Base-by-base conservation (phyloP, 2,888 invertebrate genomes). In the Chaetogeoica ovagalla region DNA sequence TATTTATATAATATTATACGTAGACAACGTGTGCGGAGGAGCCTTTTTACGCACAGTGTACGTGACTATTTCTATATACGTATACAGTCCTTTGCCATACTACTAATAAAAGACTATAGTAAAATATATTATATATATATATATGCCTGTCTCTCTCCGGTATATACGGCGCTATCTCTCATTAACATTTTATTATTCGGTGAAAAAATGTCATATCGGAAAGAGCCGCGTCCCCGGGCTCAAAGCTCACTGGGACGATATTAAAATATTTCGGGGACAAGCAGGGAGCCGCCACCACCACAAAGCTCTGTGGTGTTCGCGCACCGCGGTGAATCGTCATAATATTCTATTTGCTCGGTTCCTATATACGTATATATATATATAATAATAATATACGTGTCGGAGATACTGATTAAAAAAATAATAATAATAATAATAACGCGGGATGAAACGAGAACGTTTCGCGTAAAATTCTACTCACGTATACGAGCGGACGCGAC, bases 171-270 rank as follows among this genome's bases (percentile, higher is more conserved):
- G 55, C 21, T 19, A 17, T 43, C 59, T 74, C 74, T 77, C 76
- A 77, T 77, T 77, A 77, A 77, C 68, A 77, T 69, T 69, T 77
- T 48, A 48, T 69, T 77, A 77, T 77, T 62, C 68, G 76, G 69
- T 30, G 68, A 60, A 69, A 76, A 77, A 48, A 76, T 76, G 23
- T 60, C 76, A 69, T 60, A 60, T 48, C 68, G 59, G 30, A 65
- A 65, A 65, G 21, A 37, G 5, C 19, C 30, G n/a, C 59, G 43
- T 52, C 4, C 2, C 19, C 23, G n/a, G 5, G 15, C 1, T 21
- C 30, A 52, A n/a, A 37, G 48, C 17, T 17, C 30, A 2, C 30
- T 3, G 43, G 21, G 74, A 43, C 13, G 48, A 75, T 76, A 76
- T 76, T 76, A 68, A 76, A 76, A 76, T 76, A 76, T 68, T 68